Percentiles rank a stretch among this genome's conserved stretches.
phyloP scores from a whole-genome alignment of 2,888 invertebrate genomes.

The Eristalinus sepulchralis region DNA sequence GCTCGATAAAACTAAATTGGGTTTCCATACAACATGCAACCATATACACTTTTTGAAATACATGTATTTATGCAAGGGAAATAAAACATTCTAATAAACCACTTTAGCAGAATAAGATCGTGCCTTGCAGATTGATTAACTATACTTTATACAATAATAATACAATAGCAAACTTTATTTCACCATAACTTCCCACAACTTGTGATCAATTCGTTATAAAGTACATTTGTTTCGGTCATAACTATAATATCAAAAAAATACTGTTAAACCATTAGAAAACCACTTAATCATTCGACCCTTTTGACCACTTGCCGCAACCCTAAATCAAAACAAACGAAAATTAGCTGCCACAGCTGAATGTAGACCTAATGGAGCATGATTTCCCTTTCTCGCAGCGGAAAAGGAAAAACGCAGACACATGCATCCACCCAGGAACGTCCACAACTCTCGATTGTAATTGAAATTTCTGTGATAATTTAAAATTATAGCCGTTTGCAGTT shows the following conservation, averaged over 20 bases:
- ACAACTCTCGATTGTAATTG: slow-evolving; percentile 49
- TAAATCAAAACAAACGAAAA: slow-evolving; percentile 61
- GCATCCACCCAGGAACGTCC: slow-evolving; percentile 47
- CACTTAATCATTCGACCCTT: slow-evolving; percentile 64
- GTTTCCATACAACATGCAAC: no score
- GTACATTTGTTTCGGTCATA: slow-evolving; percentile 59
- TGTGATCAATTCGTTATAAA: slow-evolving; percentile 19
- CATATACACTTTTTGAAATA: no score
- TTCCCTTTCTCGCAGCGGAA: slow-evolving; percentile 41
- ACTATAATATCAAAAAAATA: slow-evolving; percentile 8
- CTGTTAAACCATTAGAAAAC: slow-evolving; percentile 38
- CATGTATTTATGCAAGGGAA: no score
- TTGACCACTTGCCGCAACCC: slow-evolving; percentile 43
- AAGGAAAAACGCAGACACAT: slow-evolving; percentile 53
- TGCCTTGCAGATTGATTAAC: no score
- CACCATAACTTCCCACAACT: neutral
- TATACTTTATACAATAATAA: neutral
- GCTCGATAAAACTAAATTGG: no score
- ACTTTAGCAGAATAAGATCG: no score
- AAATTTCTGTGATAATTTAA: slow-evolving; percentile 73
- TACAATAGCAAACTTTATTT: neutral
- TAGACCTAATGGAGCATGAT: slow-evolving; percentile 50
- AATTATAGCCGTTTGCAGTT: slow-evolving; percentile 72
- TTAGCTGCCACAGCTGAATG: slow-evolving; percentile 55
- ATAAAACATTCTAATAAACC: no score